Base-by-base conservation (phyloP, 2,113 vertebrate genomes). In the Sebastes fasciatus region DNA sequence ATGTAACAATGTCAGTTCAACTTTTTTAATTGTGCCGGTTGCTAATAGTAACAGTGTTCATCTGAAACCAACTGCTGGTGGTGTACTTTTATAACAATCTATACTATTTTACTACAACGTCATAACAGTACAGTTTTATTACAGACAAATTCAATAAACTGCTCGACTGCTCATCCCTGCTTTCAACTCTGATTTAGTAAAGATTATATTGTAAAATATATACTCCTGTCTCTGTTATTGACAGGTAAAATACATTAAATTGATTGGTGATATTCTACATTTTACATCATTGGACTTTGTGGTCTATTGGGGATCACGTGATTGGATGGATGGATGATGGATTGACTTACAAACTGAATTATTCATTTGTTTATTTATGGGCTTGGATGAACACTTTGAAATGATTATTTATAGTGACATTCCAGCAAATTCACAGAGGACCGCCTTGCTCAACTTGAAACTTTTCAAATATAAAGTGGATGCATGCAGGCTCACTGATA, bases 381-480 rank as follows among this genome's bases (percentile, higher is more conserved):
- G 4, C 45, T 76, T 52, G 68, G n/a, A 58, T 74, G 23, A 71
- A 71, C 16, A 51, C 40, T 74, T 75, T 61, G 40, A 67, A 69
- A 75, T 62, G 1, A 58, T 68, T 76, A 86, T 82, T 79, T 68
- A 34, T 19, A 46, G 67, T 58, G 79, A 77, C 42, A 70, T 65
- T 86, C 26, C 52, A 65, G 67, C 58, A 75, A 74, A 88, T 65
- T 77, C 73, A 61, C 83, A 80, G 68, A 74, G 42, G 73, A 77
- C 57, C 34, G 11, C 6, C 26, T 26, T 12, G 43, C 63, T 70
- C 8, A 67, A 49, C 63, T 61, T 55, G 9, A 71, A 64, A 34
- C 40, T 45, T 82, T 72, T 74, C 55, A 55, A 40, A 54, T 64
- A 51, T 78, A 17, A 83, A 76, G 7, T 51, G 43, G 14, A 62